Evolutionary conservation across 2,888 invertebrate species (phyloP).

Genomic region (Mellilla xanthometata): DNA sequence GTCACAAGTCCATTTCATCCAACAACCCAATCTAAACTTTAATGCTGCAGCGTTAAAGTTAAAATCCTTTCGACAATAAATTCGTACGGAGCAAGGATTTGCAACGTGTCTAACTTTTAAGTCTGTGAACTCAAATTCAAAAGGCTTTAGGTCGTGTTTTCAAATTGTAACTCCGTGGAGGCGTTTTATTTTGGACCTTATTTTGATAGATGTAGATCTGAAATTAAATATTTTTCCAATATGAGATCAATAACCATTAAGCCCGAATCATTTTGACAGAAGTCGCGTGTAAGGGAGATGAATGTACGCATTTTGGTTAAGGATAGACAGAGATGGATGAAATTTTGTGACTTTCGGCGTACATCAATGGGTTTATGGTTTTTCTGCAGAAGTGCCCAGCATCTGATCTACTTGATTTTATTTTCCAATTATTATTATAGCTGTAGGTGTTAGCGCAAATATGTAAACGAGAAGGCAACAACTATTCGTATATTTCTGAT

Average conservation of each 20-base stretch:
- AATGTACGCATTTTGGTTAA: conserved; percentile 36
- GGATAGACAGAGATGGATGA: conserved; percentile 48
- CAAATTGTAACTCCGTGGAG: conserved; percentile 39
- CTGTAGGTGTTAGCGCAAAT: too few relatives aligned
- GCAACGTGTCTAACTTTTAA: conserved; percentile 62
- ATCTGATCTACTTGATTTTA: conserved; percentile 76
- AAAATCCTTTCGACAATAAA: conserved; percentile 33
- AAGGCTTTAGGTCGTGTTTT: conserved; percentile 64
- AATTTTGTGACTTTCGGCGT: conserved; percentile 47
- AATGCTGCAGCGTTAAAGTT: conserved; percentile 36
- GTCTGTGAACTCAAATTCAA: conserved; percentile 71
- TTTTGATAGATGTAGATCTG: conserved; percentile 38
- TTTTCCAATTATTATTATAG: conserved; percentile 58
- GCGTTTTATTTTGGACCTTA: conserved; percentile 32
- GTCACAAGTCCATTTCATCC: conserved; percentile 53
- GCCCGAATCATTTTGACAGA: conserved; percentile 69
- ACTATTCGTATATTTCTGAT: too few relatives aligned
- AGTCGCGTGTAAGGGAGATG: conserved; percentile 58
- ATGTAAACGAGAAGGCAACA: too few relatives aligned
- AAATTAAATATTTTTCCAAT: conserved; percentile 40
- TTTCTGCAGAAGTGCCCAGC: conserved; percentile 60
- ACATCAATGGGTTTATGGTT: conserved; percentile 52
- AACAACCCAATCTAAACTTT: conserved; percentile 53
- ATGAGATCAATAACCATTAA: conserved; percentile 76
- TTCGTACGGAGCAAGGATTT: conserved; percentile 48